Base-by-base conservation (phyloP, 1,140 invertebrate genomes). In the Camponotus floridanus region DNA sequence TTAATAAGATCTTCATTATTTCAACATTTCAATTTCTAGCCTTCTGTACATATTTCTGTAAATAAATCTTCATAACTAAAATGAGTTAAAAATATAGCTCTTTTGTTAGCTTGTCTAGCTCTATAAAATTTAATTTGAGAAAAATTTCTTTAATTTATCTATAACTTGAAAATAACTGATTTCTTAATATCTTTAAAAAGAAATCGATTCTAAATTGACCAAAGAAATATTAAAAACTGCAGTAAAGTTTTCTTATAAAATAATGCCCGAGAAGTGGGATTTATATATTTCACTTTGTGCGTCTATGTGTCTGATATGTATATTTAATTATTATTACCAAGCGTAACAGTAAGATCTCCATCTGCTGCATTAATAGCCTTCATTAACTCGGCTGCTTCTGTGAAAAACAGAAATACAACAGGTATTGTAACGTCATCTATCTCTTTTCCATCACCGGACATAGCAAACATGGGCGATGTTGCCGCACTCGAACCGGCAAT, bases 341-440 rank as follows among this genome's bases (percentile, higher is more conserved):
- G 92, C 36, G 92, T 94, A 26, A 95, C 92, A 45, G 86, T 87
- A 57, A 95, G 91, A 62, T 86, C 91, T 33, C 88, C 88, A 62
- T 92, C 68, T 57, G 88, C 81, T 7, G 68, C 59, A 6, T 88
- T 87, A 45, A 97, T 92, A 26, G 96, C 95, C 59, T 96, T 95
- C 1, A 97, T 88, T 9, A 99, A 93, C 89, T 96, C 94, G 67
- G 95, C 93, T 11, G 97, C 98, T 93, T 99, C 98, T 78, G 96
- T 94, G n/a, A 96, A 96, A 93, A 98, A 99, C 11, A 99, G 95
- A 93, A 99, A 99, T 0, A 99, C 97, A 18, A 98, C 96, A 0
- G 99, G 98, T 92, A 99, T 99, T 68, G 95, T 96, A 1, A 99
- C 97, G 93, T 99, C 98, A 91, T 98, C 97, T 9, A 96, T 96